These are phyloP conservation scores for Limnephilus rhombicus DNA, from an alignment of 2,888 invertebrate species.

Conservation along the genomic window DNA sequence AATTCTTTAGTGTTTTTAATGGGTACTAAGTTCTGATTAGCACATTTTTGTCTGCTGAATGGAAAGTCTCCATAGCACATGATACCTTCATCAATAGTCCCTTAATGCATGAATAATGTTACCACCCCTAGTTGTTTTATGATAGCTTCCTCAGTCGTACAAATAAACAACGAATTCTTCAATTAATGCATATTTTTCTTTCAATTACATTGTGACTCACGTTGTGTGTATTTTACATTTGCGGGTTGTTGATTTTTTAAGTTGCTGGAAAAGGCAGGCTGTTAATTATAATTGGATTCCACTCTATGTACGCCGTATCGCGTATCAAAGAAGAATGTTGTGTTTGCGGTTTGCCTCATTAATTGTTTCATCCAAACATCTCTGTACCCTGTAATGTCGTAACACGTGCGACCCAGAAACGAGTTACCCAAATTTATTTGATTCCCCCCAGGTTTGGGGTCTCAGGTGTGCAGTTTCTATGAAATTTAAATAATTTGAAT, in stretches of 20 bases:
- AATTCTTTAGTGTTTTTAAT: no score
- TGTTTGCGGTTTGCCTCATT: neutral
- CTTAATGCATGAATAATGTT: neutral
- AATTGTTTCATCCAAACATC: constrained; percentile 2
- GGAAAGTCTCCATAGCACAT: neutral
- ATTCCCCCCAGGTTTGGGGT: neutral
- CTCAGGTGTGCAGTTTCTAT: constrained; percentile 28
- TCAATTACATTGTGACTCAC: neutral
- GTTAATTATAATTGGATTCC: neutral
- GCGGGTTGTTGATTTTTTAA: neutral
- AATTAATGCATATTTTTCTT: neutral
- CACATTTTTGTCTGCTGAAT: no score
- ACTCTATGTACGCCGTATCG: neutral
- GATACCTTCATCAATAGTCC: neutral
- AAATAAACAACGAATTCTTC: neutral
- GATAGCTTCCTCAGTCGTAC: neutral
- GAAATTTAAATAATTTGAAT: constrained; percentile 4
- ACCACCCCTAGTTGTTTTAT: neutral
- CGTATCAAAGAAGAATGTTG: neutral
- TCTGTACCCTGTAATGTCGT: neutral
- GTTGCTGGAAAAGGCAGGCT: neutral
- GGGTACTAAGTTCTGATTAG: no score
- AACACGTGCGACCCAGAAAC: constrained; percentile 16
- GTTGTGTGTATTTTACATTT: neutral
- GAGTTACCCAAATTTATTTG: constrained; percentile 3